A percentile compares a stretch with the other conserved stretches of the same genome.
phyloP scores from a whole-genome alignment of 2,113 vertebrate species.

The Chlorocebus sabaeus region DNA sequence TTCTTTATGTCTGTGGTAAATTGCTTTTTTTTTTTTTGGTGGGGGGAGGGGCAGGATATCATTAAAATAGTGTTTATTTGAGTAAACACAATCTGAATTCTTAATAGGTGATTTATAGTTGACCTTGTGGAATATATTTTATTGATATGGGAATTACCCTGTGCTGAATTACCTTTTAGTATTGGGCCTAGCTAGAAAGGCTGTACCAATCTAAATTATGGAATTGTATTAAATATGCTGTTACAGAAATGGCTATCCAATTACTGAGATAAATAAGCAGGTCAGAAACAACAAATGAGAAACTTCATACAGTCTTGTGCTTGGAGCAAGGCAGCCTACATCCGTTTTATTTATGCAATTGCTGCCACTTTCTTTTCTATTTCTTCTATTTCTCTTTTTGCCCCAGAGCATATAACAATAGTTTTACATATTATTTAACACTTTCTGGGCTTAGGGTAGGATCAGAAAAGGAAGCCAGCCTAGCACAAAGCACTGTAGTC shows the following conservation, averaged over 20 bases:
- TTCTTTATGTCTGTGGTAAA: background rate
- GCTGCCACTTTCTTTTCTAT: background rate
- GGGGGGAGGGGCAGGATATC: background rate
- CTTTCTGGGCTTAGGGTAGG: background rate
- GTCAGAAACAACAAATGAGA: background rate
- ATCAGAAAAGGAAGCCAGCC: background rate
- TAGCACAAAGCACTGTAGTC: background rate
- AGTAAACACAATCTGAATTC: background rate
- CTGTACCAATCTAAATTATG: background rate
- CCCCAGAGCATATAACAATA: background rate
- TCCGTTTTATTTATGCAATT: background rate
- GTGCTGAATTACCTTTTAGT: background rate
- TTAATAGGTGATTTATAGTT: background rate
- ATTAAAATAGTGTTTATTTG: background rate
- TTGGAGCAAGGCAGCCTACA: background rate
- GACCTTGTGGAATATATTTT: background rate
- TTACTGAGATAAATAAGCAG: background rate
- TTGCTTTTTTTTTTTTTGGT: background rate
- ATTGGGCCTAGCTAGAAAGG: background rate
- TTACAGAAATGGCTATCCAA: background rate
- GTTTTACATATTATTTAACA: background rate
- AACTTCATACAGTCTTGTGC: background rate
- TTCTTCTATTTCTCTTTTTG: constrained; percentile 2
- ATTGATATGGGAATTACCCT: constrained; percentile 10
- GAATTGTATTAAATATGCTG: background rate